Evolutionary conservation across 2,113 vertebrate species (phyloP).

Genomic region (Heptranchias perlo): DNA sequence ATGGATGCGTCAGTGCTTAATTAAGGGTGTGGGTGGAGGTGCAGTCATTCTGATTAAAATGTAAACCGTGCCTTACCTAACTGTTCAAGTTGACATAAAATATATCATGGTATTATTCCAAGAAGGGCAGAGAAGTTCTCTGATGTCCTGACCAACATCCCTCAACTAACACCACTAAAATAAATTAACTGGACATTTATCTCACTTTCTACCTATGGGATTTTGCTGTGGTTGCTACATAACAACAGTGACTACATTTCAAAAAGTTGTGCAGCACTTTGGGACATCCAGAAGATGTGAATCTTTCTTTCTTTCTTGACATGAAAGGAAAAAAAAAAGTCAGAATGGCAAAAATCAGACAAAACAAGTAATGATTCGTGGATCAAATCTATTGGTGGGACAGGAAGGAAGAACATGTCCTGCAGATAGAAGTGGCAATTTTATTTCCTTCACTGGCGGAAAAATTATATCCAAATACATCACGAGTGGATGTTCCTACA

Average conservation of each 20-base stretch:
- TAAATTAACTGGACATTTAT: not conserved
- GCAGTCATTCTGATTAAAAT: not conserved
- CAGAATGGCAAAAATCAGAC: not conserved
- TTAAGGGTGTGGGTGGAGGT: not conserved
- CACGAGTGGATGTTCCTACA: not conserved
- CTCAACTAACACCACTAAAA: not conserved
- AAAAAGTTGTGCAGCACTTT: not conserved
- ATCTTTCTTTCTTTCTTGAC: not conserved
- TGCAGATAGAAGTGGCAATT: not conserved
- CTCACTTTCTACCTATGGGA: not conserved
- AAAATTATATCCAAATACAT: not conserved
- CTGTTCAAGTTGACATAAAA: not conserved
- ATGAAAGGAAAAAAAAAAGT: not conserved
- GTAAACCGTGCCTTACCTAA: not conserved
- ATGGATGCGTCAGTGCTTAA: not conserved
- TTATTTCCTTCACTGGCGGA: not conserved
- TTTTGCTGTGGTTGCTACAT: not conserved
- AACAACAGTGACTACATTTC: not conserved
- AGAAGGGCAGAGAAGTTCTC: not conserved
- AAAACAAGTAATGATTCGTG: not conserved
- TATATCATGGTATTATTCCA: no score
- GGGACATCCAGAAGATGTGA: not conserved
- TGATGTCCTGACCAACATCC: not conserved
- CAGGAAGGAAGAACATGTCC: not conserved
- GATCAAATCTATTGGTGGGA: not conserved